Base-by-base conservation (phyloP, 2,797 vertebrate species). In the Geotrypetes seraphini region DNA sequence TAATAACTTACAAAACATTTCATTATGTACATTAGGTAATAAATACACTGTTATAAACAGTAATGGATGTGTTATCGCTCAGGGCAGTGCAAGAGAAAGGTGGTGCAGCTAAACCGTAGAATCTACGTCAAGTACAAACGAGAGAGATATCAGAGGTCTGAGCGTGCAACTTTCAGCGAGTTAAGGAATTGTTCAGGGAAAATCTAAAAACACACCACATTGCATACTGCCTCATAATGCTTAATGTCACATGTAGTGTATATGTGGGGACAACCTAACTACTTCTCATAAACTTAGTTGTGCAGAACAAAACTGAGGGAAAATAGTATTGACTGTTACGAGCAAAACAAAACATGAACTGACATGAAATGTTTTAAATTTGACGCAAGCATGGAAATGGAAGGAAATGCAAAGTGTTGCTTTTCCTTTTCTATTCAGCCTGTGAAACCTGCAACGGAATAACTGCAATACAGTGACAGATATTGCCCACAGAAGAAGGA, bases 1-100 rank as follows among this genome's bases (percentile, higher is more conserved):
- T 93, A 96, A 96, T 89, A 85, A 92, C 90, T 93, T 94, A 99
- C 85, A 97, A 87, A 91, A 81, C 87, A 88, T 87, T 92, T 92
- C 88, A 84, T 75, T 98, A 96, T 98, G 63, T 97, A 99, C 94
- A 97, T 66, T 76, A 82, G 75, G 55, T 89, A 92, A 99, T 97
- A 97, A 97, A 95, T 99, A 97, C 87, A 93, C 71, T 79, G 88
- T 91, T 99, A 95, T 92, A 95, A 97, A 97, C 92, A 93, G 92
- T 87, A 92, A 85, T 63, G 82, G 86, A 89, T 79, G 81, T 78
- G 87, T 85, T 81, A 85, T 83, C 87, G 76, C 83, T 82, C 75
- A 74, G 87, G 87, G 73, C 89, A 90, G 90, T 89, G 84, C 79
- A 66, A 63, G 69, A 78, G 61, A 72, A 70, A 58, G 67, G 73